Conservation (phyloP, 2,888 invertebrate genomes). For the Autographa pulchrina region DNA sequence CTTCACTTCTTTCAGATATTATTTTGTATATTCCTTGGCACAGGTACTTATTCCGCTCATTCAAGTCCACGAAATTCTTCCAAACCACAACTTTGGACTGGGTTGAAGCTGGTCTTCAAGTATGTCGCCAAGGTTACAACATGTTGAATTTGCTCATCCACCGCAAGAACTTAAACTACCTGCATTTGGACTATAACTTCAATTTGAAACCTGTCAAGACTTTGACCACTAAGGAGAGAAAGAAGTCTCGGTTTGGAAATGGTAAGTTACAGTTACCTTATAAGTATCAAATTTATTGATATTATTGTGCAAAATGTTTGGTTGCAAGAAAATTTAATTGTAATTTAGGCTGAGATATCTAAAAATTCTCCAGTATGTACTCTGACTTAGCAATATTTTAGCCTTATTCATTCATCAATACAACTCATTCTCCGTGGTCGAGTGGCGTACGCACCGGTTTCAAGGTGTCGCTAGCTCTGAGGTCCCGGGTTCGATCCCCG, state of each 20-base stretch:
- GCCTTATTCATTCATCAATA: too few relatives aligned
- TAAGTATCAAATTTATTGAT: too few relatives aligned
- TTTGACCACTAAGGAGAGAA: constrained; percentile 99
- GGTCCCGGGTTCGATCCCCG: too few relatives aligned
- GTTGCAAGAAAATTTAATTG: too few relatives aligned
- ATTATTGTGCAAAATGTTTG: too few relatives aligned
- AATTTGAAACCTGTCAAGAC: constrained; percentile 99
- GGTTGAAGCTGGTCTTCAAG: constrained; percentile 99
- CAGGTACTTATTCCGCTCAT: constrained; percentile 98
- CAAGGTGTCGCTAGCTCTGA: too few relatives aligned
- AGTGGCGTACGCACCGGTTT: too few relatives aligned
- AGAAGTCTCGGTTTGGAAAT: constrained; percentile 99
- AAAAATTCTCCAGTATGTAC: too few relatives aligned
- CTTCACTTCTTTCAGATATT: neutral
- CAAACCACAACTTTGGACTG: constrained; percentile 99
- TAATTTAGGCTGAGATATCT: too few relatives aligned
- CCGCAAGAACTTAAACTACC: constrained; percentile 99
- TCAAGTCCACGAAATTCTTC: constrained; percentile 99
- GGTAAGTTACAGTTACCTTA: constrained; percentile 85
- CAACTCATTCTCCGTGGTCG: too few relatives aligned
- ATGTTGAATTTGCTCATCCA: constrained; percentile 99
- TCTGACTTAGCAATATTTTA: too few relatives aligned
- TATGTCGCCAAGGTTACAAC: constrained; percentile 99
- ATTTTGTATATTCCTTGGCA: neutral
- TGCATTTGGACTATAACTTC: constrained; percentile 99